Base-by-base conservation (phyloP, 64 coral and sea anemone genomes). In the Montipora efflorescens region DNA sequence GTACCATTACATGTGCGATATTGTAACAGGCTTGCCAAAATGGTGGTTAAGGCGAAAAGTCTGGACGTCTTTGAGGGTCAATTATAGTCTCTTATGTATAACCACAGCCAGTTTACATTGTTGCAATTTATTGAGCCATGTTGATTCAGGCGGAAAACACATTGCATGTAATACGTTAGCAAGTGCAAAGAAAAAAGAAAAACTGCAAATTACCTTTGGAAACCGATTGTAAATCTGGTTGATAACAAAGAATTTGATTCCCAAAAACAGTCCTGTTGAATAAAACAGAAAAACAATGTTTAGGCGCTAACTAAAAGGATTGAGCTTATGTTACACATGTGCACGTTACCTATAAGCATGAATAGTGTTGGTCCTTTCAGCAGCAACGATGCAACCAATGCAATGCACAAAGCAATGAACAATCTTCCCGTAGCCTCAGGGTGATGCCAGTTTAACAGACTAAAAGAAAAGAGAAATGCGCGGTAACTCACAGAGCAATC, bases 371-470 rank as follows among this genome's bases (percentile, higher is more conserved):
- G 46, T 64, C 95, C 95, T 76, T 79, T 90, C 0, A 97, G 61
- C 8, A 91, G 79, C 16, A 91, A 74, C 19, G 95, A 89, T 18
- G 83, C 95, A 64, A 84, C 67, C 57, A 97, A 77, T 75, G 83
- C 89, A 3, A 92, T 7, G 28, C 86, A 76, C 0, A 97, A 46
- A 3, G 47, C 49, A 64, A 69, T 66, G 10, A 94, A 97, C 14
- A 97, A 72, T 36, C 71, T 94, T 18, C 85, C 86, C 22, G 92
- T 92, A 5, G 83, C 92, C 53, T 84, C 87, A 44, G 78, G 70
- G 19, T 97, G 95, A 36, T 97, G 92, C 95, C 95, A 97, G 73
- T 80, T 94, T 23, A 97, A 88, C 49, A 97, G 64, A 78, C 95
- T 97, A 66, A 64, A 0, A 64, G 14, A 15, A 11, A 64, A 64